These are phyloP conservation scores for Sebastes kiyomatsui DNA, from an alignment of 2,797 vertebrate genomes.

Conservation along the genomic window DNA sequence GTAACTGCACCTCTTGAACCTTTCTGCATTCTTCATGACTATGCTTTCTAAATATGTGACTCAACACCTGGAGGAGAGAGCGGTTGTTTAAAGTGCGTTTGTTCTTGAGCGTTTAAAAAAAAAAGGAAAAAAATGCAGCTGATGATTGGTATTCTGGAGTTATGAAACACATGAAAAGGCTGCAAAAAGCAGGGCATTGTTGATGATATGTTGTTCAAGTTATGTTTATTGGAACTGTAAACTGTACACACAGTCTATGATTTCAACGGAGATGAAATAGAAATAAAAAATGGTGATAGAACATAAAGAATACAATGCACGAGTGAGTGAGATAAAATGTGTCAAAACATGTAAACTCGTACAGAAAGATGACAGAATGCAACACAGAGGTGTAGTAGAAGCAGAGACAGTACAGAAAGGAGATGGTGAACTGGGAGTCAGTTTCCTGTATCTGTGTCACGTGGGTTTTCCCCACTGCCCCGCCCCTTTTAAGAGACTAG, in stretches of 20 bases:
- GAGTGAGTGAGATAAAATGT: not conserved
- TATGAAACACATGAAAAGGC: not conserved
- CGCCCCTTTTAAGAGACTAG: no score
- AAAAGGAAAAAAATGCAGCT: not conserved
- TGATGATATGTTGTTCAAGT: not conserved
- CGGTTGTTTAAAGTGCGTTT: not conserved
- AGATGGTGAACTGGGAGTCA: no score
- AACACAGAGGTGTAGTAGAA: not conserved
- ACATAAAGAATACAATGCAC: not conserved
- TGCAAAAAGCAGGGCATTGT: not conserved
- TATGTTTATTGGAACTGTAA: no score
- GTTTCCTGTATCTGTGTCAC: no score
- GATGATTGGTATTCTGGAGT: not conserved
- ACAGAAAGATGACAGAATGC: not conserved
- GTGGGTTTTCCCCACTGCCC: no score
- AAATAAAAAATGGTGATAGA: not conserved
- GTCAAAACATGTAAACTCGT: not conserved
- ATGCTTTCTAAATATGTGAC: not conserved
- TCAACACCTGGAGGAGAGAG: not conserved
- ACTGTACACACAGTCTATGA: not conserved
- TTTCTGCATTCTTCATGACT: not conserved
- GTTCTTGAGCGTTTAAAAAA: not conserved
- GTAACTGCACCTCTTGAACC: not conserved
- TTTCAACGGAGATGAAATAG: not conserved
- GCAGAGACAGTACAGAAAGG: no score